These are phyloP conservation scores for Drosophila baimaii DNA, from an alignment of 1,140 invertebrate species.

Conservation along the genomic window DNA sequence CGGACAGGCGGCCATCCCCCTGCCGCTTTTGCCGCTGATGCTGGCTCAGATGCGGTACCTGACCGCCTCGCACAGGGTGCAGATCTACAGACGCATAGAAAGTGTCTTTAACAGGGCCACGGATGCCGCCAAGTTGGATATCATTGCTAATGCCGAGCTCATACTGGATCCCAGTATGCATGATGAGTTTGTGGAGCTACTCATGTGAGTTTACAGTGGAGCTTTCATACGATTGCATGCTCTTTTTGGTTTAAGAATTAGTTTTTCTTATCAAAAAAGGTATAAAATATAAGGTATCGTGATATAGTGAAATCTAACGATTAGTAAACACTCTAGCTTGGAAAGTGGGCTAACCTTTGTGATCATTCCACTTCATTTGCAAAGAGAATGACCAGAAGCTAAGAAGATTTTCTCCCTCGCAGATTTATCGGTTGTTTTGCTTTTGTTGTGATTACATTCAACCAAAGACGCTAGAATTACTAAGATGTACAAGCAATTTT, in stretches of 20 bases:
- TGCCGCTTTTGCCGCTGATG: constrained; percentile 69
- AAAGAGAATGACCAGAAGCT: too few relatives aligned
- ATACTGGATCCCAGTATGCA: constrained; percentile 73
- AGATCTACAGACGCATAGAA: constrained; percentile 68
- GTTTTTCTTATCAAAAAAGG: too few relatives aligned
- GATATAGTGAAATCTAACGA: too few relatives aligned
- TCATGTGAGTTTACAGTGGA: constrained; percentile 53
- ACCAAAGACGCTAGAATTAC: too few relatives aligned
- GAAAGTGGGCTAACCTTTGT: too few relatives aligned
- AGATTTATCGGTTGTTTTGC: too few relatives aligned
- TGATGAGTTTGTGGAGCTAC: constrained; percentile 73
- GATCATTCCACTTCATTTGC: too few relatives aligned
- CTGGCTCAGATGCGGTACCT: constrained; percentile 76
- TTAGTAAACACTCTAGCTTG: too few relatives aligned
- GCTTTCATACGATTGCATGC: background rate
- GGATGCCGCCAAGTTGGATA: constrained; percentile 59
- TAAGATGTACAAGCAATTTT: too few relatives aligned
- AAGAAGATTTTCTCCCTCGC: too few relatives aligned
- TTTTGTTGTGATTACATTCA: too few relatives aligned
- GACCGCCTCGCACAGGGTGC: constrained; percentile 59
- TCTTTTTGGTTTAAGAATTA: background rate
- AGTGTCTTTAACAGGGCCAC: constrained; percentile 63
- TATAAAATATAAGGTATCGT: background rate
- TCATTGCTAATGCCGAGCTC: constrained; percentile 70
- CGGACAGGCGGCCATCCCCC: constrained; percentile 18